A percentile compares a stretch with the other conserved stretches of the same genome.
These are phyloP conservation scores for Notospermus geniculatus DNA, from an alignment of 1,140 invertebrate genomes.

Conservation along the genomic window DNA sequence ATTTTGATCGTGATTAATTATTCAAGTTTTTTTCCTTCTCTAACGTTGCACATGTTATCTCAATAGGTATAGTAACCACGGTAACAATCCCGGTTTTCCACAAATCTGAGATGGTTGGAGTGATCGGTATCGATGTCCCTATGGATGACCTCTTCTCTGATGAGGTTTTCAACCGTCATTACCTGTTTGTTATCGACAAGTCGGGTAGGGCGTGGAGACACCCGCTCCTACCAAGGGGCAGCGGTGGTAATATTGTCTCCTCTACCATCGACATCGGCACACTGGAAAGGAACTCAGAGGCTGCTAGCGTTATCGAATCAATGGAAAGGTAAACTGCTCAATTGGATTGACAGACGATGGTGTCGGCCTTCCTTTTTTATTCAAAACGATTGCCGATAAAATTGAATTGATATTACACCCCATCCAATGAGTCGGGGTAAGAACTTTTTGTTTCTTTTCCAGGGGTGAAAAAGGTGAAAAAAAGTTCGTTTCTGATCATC, in stretches of 20 bases:
- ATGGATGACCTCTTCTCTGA: not conserved
- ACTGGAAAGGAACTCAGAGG: not conserved
- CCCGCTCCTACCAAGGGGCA: not conserved
- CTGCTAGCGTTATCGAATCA: not conserved
- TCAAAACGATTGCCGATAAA: no score
- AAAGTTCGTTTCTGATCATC: no score
- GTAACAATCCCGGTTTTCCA: not conserved
- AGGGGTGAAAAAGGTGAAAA: no score
- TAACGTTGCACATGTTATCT: no score
- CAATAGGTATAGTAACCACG: not conserved
- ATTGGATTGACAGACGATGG: no score
- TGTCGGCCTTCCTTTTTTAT: no score
- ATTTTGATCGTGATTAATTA: no score
- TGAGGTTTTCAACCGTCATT: not conserved
- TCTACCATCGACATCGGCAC: not conserved
- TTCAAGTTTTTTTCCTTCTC: no score
- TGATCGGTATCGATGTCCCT: not conserved
- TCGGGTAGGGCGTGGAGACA: not conserved
- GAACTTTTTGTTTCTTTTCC: no score
- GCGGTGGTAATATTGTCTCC: not conserved
- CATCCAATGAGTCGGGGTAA: no score
- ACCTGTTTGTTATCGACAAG: not conserved
- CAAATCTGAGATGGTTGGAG: not conserved
- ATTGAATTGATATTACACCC: no score
- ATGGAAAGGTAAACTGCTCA: no score